These are phyloP conservation scores for Pachypsylla venusta DNA, from an alignment of 1,140 invertebrate species.

Conservation along the genomic window DNA sequence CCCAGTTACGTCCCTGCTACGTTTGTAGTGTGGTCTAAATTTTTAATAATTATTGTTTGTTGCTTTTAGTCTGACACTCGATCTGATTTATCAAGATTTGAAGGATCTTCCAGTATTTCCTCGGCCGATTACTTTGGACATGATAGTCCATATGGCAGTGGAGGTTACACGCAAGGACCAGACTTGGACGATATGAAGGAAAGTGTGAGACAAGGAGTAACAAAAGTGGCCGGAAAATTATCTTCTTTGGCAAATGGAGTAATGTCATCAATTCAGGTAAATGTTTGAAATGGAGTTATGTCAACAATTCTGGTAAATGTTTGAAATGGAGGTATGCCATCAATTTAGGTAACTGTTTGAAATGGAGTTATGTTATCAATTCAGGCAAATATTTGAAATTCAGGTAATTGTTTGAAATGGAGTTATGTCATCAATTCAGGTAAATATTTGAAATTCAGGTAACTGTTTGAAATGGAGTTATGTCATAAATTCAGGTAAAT, in stretches of 20 bases:
- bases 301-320: neutral
- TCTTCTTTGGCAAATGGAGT: conserved; percentile 88
- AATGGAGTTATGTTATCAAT: neutral
- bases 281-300: neutral
- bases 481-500: neutral
- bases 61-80: conserved; percentile 42
- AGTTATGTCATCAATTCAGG: neutral
- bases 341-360: neutral
- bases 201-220: conserved; percentile 88
- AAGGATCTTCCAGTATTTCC: conserved; percentile 84
- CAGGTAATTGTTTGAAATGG: too few relatives aligned
- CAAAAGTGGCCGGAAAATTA: conserved; percentile 86
- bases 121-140: conserved; percentile 87
- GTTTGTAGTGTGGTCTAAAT: too few relatives aligned
- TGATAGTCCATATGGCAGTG: conserved; percentile 27
- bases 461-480: too few relatives aligned
- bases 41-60: conserved; percentile 12
- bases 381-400: neutral
- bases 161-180: conserved; percentile 38
- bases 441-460: neutral
- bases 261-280: conserved; percentile 75
- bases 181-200: conserved; percentile 91
- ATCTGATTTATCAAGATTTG: conserved; percentile 57
- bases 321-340: neutral
- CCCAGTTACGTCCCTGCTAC: too few relatives aligned